A percentile compares a stretch with the other conserved stretches of the same genome.
These are phyloP conservation scores for Pandemis cinnamomeana DNA, from an alignment of 2,888 invertebrate species.

Conservation along the genomic window DNA sequence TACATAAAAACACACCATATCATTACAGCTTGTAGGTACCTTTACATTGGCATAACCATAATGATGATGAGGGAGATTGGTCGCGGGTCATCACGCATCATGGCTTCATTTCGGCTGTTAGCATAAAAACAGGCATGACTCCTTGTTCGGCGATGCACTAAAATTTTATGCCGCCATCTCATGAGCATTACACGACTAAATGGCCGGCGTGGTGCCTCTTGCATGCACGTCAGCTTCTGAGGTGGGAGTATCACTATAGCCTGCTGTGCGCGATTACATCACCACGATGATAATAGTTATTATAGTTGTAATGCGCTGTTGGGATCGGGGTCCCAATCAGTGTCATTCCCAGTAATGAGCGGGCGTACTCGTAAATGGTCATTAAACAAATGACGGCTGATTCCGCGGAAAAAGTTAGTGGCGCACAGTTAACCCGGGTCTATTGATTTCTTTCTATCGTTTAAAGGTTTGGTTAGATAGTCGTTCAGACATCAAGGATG, in stretches of 20 bases:
- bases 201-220: neutral
- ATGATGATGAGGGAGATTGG: slow-evolving; percentile 7
- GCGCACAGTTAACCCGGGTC: neutral
- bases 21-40: neutral
- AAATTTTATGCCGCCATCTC: slow-evolving; percentile 31
- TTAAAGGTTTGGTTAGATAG: too few species aligned
- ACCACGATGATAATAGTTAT: neutral
- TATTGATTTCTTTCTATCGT: neutral
- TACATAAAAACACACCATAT: neutral
- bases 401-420: neutral
- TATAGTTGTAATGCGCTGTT: neutral
- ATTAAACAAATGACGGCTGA: neutral
- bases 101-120: slow-evolving; percentile 14
- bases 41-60: neutral
- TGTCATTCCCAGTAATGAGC: neutral
- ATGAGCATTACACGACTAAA: slow-evolving; percentile 17
- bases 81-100: slow-evolving; percentile 10
- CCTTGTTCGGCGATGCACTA: slow-evolving; percentile 19
- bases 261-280: neutral
- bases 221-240: slow-evolving; percentile 4
- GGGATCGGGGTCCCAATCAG: neutral
- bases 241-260: neutral
- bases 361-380: neutral
- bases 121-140: slow-evolving; percentile 17
- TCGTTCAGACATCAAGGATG: too few species aligned